Evolutionary conservation across 2,888 invertebrate species (phyloP), one percentile per base, ranked within the genome.

Genomic region (Drosophila tanythrix): DNA sequence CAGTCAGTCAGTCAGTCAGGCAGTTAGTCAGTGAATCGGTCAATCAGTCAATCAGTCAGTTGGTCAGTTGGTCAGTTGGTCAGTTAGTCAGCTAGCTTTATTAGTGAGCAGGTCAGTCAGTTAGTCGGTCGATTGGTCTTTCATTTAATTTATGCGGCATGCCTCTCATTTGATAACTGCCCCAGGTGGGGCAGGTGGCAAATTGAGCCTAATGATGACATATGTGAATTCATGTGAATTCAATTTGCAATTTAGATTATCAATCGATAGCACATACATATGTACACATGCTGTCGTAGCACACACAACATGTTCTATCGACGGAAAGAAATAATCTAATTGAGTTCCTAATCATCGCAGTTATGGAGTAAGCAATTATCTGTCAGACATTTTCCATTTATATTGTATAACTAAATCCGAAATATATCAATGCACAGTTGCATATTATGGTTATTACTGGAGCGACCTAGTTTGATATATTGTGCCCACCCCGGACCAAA

Each of bases 121-220:
- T 52, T 51, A 48, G 48, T 52, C 60, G 43, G 29, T 59, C 50
- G 53, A 74, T 46, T 70, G 66, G 25, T 38, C 70, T 74, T 69
- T 72, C 80, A 75, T 74, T 89, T 89, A 89, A 85, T 85, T 89
- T 89, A 84, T 89, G 83, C 82, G 77, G 70, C 67, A 52, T 82
- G 82, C 74, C 56, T 74, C 68, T 74, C 68, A 79, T 82, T 87
- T 74, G 74, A 83, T 83, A 87, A 70, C 83, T 75, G 61, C 48
- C 74, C 67, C 62, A 62, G 50, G 11, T 55, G 36, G 64, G 64
- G 60, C 68, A 70, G 62, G 57, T 60, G 69, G 40, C 38, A 55
- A 66, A 71, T 65, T 65, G 63, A 36, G 66, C 70, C 66, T 81
- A 68, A 68, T 71, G 68, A 80, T 48, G n/a, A 55, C 21, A 52